These are phyloP conservation scores for Pterobdella sp. DNA, from an alignment of 2,888 invertebrate genomes.

Conservation along the genomic window DNA sequence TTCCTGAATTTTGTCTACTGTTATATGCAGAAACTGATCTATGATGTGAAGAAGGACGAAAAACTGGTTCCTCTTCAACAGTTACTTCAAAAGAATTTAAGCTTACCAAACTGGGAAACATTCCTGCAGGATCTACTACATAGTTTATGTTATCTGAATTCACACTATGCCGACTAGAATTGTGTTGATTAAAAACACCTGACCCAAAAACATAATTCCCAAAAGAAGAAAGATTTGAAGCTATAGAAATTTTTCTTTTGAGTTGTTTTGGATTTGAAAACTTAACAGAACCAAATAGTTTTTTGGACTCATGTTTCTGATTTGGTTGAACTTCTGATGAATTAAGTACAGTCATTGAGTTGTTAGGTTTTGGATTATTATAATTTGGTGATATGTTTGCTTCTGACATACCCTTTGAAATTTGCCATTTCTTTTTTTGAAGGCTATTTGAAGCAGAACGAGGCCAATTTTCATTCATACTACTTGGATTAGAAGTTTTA, in stretches of 20 bases:
- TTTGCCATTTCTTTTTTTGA: not conserved
- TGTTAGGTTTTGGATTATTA: not conserved
- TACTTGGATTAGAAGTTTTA: not conserved
- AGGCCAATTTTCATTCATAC: not conserved
- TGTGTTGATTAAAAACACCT: conserved; percentile 5
- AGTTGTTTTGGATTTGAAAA: not conserved
- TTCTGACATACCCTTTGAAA: conserved; percentile 22
- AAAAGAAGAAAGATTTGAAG: conserved; percentile 23
- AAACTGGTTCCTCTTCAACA: not conserved
- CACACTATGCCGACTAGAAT: conserved; percentile 16
- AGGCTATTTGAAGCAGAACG: not conserved
- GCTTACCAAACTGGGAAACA: conserved; percentile 24
- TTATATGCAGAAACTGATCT: conserved; percentile 21
- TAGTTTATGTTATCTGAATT: conserved; percentile 20
- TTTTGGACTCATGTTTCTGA: not conserved
- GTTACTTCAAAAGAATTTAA: conserved; percentile 13
- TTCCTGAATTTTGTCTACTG: conserved; percentile 24
- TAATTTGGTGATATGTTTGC: conserved; percentile 15
- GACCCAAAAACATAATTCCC: conserved; percentile 27
- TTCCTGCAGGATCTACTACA: conserved; percentile 16
- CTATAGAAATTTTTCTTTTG: conserved; percentile 20
- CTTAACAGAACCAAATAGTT: not conserved
- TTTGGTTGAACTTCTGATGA: conserved; percentile 5
- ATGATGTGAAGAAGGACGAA: conserved; percentile 11
- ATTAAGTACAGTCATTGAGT: conserved; percentile 13